Conservation (phyloP, 2,888 invertebrate genomes). For the Oscheius onirici region DNA sequence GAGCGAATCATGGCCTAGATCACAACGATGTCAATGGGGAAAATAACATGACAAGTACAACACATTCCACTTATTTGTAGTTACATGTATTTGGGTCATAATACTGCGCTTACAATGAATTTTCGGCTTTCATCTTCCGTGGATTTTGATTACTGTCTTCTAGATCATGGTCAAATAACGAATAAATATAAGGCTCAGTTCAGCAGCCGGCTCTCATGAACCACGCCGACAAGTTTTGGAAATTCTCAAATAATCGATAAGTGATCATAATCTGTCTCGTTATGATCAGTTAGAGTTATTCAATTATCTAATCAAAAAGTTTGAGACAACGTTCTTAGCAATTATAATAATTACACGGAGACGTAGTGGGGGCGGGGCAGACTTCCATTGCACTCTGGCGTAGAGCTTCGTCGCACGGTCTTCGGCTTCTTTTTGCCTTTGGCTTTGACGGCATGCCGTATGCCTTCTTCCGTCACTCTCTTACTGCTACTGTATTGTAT, state of each 20-base stretch:
- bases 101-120: background rate
- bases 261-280: no score
- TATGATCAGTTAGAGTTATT: no score
- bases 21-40: background rate
- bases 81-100: background rate
- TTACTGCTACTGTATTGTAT: constrained; percentile 1
- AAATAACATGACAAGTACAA: background rate
- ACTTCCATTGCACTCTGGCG: constrained; percentile 14
- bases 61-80: background rate
- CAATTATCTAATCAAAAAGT: constrained; percentile 1
- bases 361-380: constrained; percentile 19
- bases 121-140: no score
- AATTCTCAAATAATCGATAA: background rate
- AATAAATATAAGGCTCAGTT: no score
- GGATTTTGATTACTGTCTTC: no score
- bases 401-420: constrained; percentile 29
- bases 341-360: constrained; percentile 31
- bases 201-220: background rate
- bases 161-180: no score
- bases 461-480: constrained; percentile 12
- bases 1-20: constrained; percentile 37
- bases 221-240: background rate
- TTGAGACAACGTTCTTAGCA: constrained; percentile 5
- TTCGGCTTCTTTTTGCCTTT: background rate
- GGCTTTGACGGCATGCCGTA: constrained; percentile 21